Conservation (phyloP, 2,888 invertebrate species). For the Thelaira solivaga region DNA sequence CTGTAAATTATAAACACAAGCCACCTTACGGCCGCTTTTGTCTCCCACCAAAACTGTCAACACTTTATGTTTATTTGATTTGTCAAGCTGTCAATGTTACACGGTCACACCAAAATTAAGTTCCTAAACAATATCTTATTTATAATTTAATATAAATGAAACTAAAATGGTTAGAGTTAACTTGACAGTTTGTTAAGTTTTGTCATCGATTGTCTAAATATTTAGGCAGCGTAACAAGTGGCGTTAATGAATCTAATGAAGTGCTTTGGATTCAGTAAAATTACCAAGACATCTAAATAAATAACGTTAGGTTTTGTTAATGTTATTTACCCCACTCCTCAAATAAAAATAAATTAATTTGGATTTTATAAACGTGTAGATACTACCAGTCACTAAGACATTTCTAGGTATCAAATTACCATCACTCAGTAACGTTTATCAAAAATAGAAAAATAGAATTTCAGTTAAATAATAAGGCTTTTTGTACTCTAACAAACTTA, state of each 20-base stretch:
- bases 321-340: too few species aligned
- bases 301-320: not conserved
- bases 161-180: not conserved
- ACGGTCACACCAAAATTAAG: slow-evolving; percentile 9
- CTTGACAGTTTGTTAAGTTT: slow-evolving; percentile 60
- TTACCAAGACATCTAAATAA: not conserved
- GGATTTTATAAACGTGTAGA: too few species aligned
- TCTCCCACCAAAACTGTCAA: too few species aligned
- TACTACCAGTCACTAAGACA: too few species aligned
- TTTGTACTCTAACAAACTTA: too few species aligned
- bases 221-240: slow-evolving; percentile 57
- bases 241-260: slow-evolving; percentile 4
- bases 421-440: too few species aligned
- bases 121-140: not conserved
- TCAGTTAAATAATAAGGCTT: too few species aligned
- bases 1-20: too few species aligned
- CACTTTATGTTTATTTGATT: not conserved
- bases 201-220: slow-evolving; percentile 56
- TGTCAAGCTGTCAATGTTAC: not conserved
- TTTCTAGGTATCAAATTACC: too few species aligned
- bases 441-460: too few species aligned
- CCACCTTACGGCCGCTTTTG: too few species aligned
- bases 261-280: not conserved
- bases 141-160: slow-evolving; percentile 3
- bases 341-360: too few species aligned